Evolutionary conservation across 2,113 vertebrate genomes (phyloP), one percentile per base, ranked within the genome.

Genomic region (Hiodon tergisus): DNA sequence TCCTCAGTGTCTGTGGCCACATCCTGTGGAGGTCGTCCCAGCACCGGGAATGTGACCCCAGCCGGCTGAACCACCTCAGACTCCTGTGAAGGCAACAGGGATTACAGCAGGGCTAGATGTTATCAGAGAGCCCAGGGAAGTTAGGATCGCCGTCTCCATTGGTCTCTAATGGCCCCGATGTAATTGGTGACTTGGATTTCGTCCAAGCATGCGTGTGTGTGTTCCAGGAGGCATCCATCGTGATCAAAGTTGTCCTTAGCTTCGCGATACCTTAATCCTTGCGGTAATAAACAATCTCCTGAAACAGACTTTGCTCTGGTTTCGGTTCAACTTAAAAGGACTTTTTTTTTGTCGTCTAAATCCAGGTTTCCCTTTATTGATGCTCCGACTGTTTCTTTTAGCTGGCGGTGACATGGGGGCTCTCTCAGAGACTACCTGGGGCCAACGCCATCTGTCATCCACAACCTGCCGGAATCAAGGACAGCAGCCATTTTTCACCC

Each of bases 171-270:
- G 83, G 84, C 81, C 74, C 82, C 73, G 77, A 77, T 76, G 74
- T 86, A 89, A 87, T 87, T 86, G 84, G 84, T 83, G 79, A 83
- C 81, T 83, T 84, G 81, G 87, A 84, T 82, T 82, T 59, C 58
- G 65, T 78, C 77, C 79, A 81, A 69, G 69, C 79, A 83, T 78
- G 2, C 16, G 46, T 68, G 46, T 81, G 80, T 85, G 79, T 59
- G 50, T 79, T 86, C 78, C 81, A 81, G 81, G 74, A 87, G 81
- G 78, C 70, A 75, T 77, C 73, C 78, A 78, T 78, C 78, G 68
- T 84, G 85, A 86, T 87, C 86, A 88, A 89, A 90, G 86, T 82
- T 78, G 69, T 82, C 78, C 79, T 83, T 80, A 78, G 83, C 81
- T 75, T 74, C 76, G 81, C 74, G 73, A 82, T 84, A 81, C 75